A percentile compares a stretch with the other conserved stretches of the same genome.
phyloP scores from a whole-genome alignment of 2,797 vertebrate genomes.

The Tolypeutes matacus region DNA sequence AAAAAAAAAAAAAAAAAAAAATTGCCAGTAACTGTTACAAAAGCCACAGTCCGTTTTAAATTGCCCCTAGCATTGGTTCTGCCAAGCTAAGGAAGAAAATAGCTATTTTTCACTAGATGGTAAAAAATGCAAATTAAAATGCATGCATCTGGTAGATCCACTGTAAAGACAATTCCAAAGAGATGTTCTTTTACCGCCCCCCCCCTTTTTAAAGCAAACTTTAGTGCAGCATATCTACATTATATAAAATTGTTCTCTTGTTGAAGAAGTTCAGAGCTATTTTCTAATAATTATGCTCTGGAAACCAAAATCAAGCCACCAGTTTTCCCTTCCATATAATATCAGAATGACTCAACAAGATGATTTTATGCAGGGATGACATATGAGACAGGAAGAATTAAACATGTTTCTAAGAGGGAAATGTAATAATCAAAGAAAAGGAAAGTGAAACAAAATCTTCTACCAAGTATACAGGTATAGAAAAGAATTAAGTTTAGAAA shows the following conservation, averaged over 20 bases:
- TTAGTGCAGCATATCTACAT: background rate
- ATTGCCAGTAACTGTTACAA: slow-evolving; percentile 59
- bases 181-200: background rate
- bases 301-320: slow-evolving; percentile 34
- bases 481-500: slow-evolving; percentile 10
- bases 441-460: slow-evolving; percentile 56
- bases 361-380: background rate
- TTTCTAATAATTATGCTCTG: slow-evolving; percentile 65
- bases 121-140: slow-evolving; percentile 57
- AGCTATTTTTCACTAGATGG: slow-evolving; percentile 37
- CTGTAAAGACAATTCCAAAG: slow-evolving; percentile 41
- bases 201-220: background rate
- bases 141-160: background rate
- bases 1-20: too few relatives aligned
- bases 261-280: slow-evolving; percentile 27
- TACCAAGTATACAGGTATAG: slow-evolving; percentile 8
- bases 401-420: slow-evolving; percentile 60
- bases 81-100: slow-evolving; percentile 51
- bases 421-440: slow-evolving; percentile 58
- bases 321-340: background rate
- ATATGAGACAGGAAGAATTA: slow-evolving; percentile 49
- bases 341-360: slow-evolving; percentile 62
- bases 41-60: slow-evolving; percentile 67
- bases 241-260: slow-evolving; percentile 1
- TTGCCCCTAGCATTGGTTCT: slow-evolving; percentile 63